Percentiles rank a stretch among this genome's conserved stretches.
Conservation (phyloP, 1,140 invertebrate genomes). For the Meloidogyne exigua region DNA sequence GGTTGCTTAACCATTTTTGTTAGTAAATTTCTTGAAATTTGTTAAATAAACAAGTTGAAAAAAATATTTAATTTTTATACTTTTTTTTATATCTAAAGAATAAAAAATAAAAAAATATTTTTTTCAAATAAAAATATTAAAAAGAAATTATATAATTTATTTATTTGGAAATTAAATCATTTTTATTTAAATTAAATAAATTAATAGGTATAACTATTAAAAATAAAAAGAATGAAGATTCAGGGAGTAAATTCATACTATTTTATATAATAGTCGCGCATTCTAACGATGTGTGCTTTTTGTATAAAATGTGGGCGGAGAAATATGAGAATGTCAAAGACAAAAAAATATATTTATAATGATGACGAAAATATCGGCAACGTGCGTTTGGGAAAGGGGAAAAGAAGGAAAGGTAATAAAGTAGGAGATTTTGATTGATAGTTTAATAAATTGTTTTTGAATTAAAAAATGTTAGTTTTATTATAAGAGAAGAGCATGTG, state of each 20-base stretch:
- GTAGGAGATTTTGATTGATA: not conserved
- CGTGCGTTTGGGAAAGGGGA: not conserved
- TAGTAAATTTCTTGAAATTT: not conserved
- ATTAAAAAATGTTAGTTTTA: not conserved
- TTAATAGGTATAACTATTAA: not conserved
- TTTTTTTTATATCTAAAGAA: not conserved
- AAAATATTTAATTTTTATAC: not conserved
- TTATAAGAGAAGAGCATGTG: not conserved
- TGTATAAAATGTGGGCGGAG: not conserved
- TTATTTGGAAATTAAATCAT: no score
- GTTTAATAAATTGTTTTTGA: not conserved
- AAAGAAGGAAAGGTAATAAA: not conserved
- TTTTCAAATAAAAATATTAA: no score
- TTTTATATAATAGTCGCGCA: not conserved
- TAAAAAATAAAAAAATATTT: not conserved
- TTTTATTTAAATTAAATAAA: not conserved
- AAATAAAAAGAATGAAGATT: conserved; percentile 2
- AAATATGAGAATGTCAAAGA: not conserved
- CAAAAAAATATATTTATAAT: not conserved
- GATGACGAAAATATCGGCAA: conserved; percentile 4
- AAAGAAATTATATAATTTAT: no score
- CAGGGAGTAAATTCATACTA: not conserved
- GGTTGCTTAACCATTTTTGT: not conserved
- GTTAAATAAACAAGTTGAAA: not conserved
- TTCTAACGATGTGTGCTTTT: not conserved